phyloP scores from a whole-genome alignment of 2,888 invertebrate genomes.

The Nipponacmea schrenckii region DNA sequence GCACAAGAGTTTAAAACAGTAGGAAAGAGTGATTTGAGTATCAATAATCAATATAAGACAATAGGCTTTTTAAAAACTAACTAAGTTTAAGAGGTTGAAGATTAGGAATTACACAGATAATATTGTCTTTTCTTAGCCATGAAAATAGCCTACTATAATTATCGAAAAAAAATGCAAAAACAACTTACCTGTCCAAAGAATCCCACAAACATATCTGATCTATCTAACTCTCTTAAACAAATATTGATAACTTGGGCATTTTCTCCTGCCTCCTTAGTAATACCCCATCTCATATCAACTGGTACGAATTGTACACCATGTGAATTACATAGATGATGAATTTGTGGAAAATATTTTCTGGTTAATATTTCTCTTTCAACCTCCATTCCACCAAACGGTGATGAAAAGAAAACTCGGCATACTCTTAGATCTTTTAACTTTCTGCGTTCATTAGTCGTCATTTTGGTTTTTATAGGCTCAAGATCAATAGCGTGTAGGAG shows the following conservation, averaged over 20 bases:
- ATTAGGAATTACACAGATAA: too few species aligned
- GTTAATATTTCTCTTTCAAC: slow-evolving; percentile 63
- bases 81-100: too few species aligned
- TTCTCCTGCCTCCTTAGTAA: slow-evolving; percentile 56
- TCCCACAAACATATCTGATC: slow-evolving; percentile 62
- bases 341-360: slow-evolving; percentile 55
- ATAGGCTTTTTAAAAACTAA: too few species aligned
- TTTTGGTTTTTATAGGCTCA: not conserved
- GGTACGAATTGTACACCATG: slow-evolving; percentile 59
- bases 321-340: slow-evolving; percentile 52
- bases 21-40: not conserved
- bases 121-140: too few species aligned
- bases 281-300: slow-evolving; percentile 66
- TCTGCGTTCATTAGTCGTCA: not conserved
- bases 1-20: not conserved
- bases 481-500: not conserved
- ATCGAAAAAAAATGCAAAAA: not conserved
- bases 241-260: slow-evolving; percentile 59
- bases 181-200: slow-evolving; percentile 59
- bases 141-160: too few species aligned
- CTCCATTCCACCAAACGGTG: slow-evolving; percentile 67
- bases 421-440: slow-evolving; percentile 49
- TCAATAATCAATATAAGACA: too few species aligned
- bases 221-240: slow-evolving; percentile 60
- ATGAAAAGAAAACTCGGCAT: slow-evolving; percentile 62